Base-by-base conservation (phyloP, 2,888 invertebrate species). In the Camptogramma bilineatum region DNA sequence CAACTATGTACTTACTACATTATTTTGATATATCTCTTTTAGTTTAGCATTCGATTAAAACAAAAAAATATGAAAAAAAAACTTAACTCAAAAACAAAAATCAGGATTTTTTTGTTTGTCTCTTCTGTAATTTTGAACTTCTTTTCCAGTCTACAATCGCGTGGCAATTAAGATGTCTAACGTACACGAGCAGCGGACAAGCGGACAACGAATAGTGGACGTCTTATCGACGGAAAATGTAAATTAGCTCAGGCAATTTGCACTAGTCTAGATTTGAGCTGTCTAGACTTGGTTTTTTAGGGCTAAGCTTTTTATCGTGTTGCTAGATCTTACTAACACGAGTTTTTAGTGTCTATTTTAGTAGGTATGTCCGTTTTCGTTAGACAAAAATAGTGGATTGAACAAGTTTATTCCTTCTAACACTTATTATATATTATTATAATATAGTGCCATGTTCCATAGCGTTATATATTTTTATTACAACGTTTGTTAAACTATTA, bases 161-260 rank as follows among this genome's bases (percentile, higher is more conserved):
- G 68, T 70, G 71, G 77, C 75, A 80, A 81, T 81, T 79, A 80
- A 78, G 73, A 77, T 79, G 79, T 81, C 80, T 65, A 64, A 54
- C 67, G 76, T 54, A 62, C 62, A 59, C 66, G 72, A 72, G 68
- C 70, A 74, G 69, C 68, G 71, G 71, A 69, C 73, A 71, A 44
- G 51, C 62, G 57, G 62, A 60, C 59, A 59, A 34, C 65, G 53
- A 48, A 62, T 31, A 65, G 56, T 57, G 57, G 65, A 62, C 53
- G 62, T 47, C 62, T 62, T 65, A 65, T 66, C 66, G 66, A 62
- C 54, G 62, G 58, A 51, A 63, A 63, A 66, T 66, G 66, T 66
- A 62, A 66, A 66, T 62, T 58, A 52, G 53, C 54, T 50, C 24
- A 52, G 58, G 62, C 52, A 51, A 65, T 65, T 61, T 65, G 65